These are phyloP conservation scores for Coryphaenoides rupestris DNA, from an alignment of 2,113 vertebrate species.

Conservation along the genomic window DNA sequence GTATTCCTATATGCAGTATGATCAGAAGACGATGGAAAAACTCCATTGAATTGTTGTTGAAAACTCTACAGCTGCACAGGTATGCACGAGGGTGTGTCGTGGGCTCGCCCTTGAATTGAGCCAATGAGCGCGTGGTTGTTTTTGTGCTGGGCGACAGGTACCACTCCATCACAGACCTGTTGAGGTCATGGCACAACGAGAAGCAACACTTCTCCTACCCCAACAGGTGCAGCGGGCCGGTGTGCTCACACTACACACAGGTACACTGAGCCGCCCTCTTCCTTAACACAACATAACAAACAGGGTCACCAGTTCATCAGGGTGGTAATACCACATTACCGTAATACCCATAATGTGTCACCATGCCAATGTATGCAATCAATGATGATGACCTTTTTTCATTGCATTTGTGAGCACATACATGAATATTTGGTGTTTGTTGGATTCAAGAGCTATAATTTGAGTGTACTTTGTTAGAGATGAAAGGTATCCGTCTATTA, in stretches of 20 bases:
- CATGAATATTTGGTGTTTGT: not conserved
- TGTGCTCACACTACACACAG: slow-evolving; percentile 90
- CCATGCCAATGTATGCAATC: not conserved
- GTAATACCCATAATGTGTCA: not conserved
- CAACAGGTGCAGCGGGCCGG: slow-evolving; percentile 74
- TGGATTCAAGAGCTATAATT: no score
- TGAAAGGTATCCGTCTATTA: no score
- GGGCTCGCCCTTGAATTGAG: no score
- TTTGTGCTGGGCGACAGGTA: slow-evolving; percentile 61
- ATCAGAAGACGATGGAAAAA: no score
- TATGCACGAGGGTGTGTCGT: no score
- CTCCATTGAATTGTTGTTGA: no score
- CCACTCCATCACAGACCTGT: slow-evolving; percentile 77
- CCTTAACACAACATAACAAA: not conserved
- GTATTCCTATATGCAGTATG: no score
- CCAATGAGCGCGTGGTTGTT: not conserved
- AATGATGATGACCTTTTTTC: no score
- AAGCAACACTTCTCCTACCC: slow-evolving; percentile 80
- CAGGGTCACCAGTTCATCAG: not conserved
- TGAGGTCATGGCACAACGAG: slow-evolving; percentile 83
- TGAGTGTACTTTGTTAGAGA: no score
- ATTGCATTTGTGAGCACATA: not conserved
- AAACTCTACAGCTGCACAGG: no score
- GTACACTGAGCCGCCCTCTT: slow-evolving; percentile 48
- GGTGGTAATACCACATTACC: no score